phyloP scores from a whole-genome alignment of 2,888 invertebrate genomes.

The Acrobeloides nanus region DNA sequence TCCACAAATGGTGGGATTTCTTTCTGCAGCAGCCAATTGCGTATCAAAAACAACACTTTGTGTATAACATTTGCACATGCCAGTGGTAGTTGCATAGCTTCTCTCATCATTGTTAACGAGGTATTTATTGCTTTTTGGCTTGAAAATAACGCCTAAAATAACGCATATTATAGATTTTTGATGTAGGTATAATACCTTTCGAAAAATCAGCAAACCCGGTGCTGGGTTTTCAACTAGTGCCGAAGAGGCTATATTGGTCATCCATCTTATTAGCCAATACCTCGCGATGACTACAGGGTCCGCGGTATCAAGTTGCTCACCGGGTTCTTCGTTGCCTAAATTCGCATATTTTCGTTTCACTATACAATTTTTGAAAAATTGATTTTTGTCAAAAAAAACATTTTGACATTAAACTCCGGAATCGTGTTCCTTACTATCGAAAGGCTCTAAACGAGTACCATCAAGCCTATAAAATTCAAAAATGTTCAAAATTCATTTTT shows the following conservation, averaged over 20 bases:
- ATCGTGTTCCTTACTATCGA: too few species aligned
- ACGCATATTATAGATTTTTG: conserved; percentile 2
- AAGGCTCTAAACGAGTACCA: too few species aligned
- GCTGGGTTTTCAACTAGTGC: conserved; percentile 23
- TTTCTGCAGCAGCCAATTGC: conserved; percentile 43
- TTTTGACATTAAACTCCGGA: too few species aligned
- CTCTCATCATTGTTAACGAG: conserved; percentile 46
- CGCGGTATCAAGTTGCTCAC: conserved; percentile 43
- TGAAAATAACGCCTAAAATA: conserved; percentile 20
- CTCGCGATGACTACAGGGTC: conserved; percentile 51
- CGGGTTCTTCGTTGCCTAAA: conserved; percentile 22
- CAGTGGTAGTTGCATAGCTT: conserved; percentile 47
- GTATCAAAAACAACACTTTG: conserved; percentile 35
- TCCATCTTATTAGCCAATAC: conserved; percentile 51
- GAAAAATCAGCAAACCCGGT: conserved; percentile 35
- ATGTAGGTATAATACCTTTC: conserved; percentile 20
- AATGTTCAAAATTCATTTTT: too few species aligned
- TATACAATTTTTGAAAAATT: too few species aligned
- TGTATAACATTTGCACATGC: conserved; percentile 49
- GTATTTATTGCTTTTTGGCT: conserved; percentile 37
- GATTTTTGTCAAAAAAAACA: too few species aligned
- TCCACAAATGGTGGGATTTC: conserved; percentile 48
- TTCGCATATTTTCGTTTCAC: neutral
- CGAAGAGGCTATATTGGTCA: conserved; percentile 44
- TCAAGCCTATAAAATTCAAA: too few species aligned